phyloP scores from a whole-genome alignment of 2,888 invertebrate genomes.

The Cerastis rubricosa region DNA sequence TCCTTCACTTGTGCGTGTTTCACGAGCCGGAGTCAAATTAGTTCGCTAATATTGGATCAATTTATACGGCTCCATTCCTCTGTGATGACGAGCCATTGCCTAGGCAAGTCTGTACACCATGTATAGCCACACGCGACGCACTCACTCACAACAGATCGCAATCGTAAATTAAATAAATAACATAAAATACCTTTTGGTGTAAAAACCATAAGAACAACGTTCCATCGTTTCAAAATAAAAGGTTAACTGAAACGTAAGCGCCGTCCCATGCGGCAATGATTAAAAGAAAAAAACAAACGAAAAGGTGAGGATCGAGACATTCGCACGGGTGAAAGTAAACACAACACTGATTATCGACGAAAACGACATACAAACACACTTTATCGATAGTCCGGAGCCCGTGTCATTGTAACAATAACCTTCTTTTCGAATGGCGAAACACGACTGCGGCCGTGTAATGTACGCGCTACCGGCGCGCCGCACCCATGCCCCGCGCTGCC shows the following conservation, averaged over 20 bases:
- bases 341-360: constrained; percentile 90
- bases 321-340: constrained; percentile 91
- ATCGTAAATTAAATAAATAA: constrained; percentile 89
- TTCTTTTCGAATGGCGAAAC: constrained; percentile 88
- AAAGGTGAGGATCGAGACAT: constrained; percentile 89
- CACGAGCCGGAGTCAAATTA: constrained; percentile 44
- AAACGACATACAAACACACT: constrained; percentile 91
- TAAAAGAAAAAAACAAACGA: constrained; percentile 88
- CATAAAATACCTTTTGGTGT: constrained; percentile 95
- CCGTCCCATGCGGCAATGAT: constrained; percentile 89
- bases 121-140: constrained; percentile 86
- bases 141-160: constrained; percentile 85
- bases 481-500: constrained; percentile 82
- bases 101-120: constrained; percentile 67
- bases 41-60: constrained; percentile 65
- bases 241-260: constrained; percentile 90
- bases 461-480: constrained; percentile 80
- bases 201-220: constrained; percentile 95
- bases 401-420: constrained; percentile 89
- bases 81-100: constrained; percentile 67
- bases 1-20: constrained; percentile 54
- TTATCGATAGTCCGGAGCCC: constrained; percentile 89
- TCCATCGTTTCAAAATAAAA: constrained; percentile 93
- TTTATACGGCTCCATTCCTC: constrained; percentile 60
- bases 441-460: constrained; percentile 80